Base-by-base conservation (phyloP, 2,888 invertebrate genomes). In the Synanthedon tipuliformis region DNA sequence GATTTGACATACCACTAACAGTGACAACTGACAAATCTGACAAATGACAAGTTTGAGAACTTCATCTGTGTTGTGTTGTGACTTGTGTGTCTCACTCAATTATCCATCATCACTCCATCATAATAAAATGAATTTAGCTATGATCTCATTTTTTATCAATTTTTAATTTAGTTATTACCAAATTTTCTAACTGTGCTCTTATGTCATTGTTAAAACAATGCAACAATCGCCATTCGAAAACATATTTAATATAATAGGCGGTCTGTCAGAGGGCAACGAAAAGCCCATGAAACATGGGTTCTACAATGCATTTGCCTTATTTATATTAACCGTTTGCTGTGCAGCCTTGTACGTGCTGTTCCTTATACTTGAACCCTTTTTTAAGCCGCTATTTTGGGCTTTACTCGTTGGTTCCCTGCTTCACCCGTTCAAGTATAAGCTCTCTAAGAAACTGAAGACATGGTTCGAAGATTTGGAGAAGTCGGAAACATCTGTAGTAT, bases 331-430 rank as follows among this genome's bases (percentile, higher is more conserved):
- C 49, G 75, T 93, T 51, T 90, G 91, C 61, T 90, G 90, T 69
- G 90, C 90, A 41, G 93, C 93, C 13, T 89, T 92, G 48, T 93
- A 92, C 73, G 94, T 94, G 1, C 89, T 96, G 7, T 96, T 94
- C 77, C 89, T 95, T 58, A 94, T 96, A 61, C 84, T 98, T 40
- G 94, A 95, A 65, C 97, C 97, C 0, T 98, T 98, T 79, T 91
- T 99, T 41, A 94, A 95, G 62, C 98, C 99, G 0, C 80, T 99
- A 53, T 89, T 98, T 62, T 99, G 99, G 99, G 98, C 99, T 0
- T 88, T 97, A 54, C 87, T 99, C 40, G 95, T 97, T 66, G 99
- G 99, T n/a, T 97, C 98, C 0, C 94, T 98, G 45, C 88, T 99
- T n/a, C 96, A 97, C 78, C 99, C 99, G 0, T 93, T 97, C 69